Evolutionary conservation across 2,888 invertebrate species (phyloP).

Genomic region (Aplocera efformata): DNA sequence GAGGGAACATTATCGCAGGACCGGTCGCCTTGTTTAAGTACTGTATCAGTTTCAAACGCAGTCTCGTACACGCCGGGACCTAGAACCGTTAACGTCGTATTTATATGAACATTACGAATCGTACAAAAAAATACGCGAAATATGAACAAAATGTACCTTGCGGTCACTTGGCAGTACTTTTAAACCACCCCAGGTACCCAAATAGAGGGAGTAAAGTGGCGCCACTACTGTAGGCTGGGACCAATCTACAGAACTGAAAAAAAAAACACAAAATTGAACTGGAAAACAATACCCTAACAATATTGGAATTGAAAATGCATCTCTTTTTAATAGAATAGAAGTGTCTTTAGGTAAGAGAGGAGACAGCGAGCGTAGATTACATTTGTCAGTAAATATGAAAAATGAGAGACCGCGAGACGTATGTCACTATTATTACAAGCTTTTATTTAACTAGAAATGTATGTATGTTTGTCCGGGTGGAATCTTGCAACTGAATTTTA

Average conservation of each 20-base stretch:
- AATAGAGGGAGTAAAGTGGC: conserved; percentile 89
- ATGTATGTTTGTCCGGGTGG: too few species aligned
- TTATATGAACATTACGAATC: too few species aligned
- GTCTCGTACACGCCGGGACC: conserved; percentile 89
- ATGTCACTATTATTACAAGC: too few species aligned
- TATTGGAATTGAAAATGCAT: too few species aligned
- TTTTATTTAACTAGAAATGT: too few species aligned
- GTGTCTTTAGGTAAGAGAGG: too few species aligned
- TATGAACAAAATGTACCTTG: conserved; percentile 58
- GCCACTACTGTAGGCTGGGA: conserved; percentile 83
- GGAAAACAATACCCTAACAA: too few species aligned
- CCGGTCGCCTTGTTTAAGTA: conserved; percentile 88
- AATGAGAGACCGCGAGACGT: too few species aligned
- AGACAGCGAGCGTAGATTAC: too few species aligned
- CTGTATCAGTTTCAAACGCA: conserved; percentile 91
- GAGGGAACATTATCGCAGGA: conserved; percentile 86
- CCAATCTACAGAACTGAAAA: conserved; percentile 88
- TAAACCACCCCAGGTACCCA: conserved; percentile 83
- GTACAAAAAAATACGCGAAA: not conserved
- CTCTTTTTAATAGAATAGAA: too few species aligned
- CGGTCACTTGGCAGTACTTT: conserved; percentile 84
- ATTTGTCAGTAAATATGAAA: too few species aligned
- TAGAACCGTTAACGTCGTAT: conserved; percentile 35
- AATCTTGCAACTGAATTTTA: too few species aligned
- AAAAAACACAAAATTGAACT: conserved; percentile 1